Evolutionary conservation across 1,140 invertebrate species (phyloP).

Genomic region (Zophobas morio): DNA sequence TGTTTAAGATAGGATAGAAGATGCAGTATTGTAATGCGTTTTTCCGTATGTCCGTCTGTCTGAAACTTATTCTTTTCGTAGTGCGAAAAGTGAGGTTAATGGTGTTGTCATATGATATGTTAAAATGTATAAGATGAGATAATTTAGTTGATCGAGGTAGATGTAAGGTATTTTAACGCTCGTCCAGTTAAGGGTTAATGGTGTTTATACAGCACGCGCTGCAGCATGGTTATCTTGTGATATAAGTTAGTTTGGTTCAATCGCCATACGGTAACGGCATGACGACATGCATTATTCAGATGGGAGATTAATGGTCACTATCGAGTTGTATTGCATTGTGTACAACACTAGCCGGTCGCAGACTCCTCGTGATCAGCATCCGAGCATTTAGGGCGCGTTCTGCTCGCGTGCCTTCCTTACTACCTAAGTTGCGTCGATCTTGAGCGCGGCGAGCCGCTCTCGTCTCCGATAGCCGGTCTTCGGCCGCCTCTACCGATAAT

Average conservation of each 20-base stretch:
- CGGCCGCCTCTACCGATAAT: slow-evolving; percentile 59
- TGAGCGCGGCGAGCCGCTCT: slow-evolving; percentile 2
- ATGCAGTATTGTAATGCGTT: too few species aligned
- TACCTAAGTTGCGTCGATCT: slow-evolving; percentile 16
- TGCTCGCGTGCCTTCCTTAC: slow-evolving; percentile 49
- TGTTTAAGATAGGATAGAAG: too few species aligned
- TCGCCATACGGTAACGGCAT: slow-evolving; percentile 53
- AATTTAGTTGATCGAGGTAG: slow-evolving; percentile 40
- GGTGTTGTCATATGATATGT: slow-evolving; percentile 3
- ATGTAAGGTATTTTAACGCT: slow-evolving; percentile 43
- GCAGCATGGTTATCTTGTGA: slow-evolving; percentile 47
- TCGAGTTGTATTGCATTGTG: slow-evolving; percentile 55
- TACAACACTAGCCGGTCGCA: slow-evolving; percentile 50
- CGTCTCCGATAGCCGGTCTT: slow-evolving; percentile 46
- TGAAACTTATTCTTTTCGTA: too few species aligned
- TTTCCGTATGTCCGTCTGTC: too few species aligned
- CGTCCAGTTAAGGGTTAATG: slow-evolving; percentile 51
- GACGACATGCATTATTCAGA: slow-evolving; percentile 56
- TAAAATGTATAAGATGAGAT: not conserved
- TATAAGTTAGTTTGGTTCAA: slow-evolving; percentile 48
- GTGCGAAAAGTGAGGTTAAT: not conserved
- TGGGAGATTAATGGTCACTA: slow-evolving; percentile 56
- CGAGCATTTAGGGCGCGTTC: slow-evolving; percentile 51
- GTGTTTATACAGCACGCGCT: slow-evolving; percentile 52
- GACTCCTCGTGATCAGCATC: slow-evolving; percentile 48